Evolutionary conservation across 2,888 invertebrate genomes (phyloP).

Genomic region (Lagria hirta): DNA sequence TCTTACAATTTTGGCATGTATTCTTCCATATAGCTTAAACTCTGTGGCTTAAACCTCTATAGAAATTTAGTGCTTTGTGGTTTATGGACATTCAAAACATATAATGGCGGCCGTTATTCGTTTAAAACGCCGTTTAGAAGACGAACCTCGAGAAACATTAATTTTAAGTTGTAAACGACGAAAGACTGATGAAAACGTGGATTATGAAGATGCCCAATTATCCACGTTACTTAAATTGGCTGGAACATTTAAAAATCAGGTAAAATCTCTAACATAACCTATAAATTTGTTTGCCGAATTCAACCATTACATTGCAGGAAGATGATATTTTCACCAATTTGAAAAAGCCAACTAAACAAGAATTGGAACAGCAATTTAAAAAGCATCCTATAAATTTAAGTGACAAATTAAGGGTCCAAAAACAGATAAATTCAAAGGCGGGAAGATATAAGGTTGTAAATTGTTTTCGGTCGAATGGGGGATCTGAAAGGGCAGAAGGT

Average conservation of each 20-base stretch:
- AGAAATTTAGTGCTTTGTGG: too few relatives aligned
- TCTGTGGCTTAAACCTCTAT: too few relatives aligned
- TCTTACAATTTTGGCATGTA: too few relatives aligned
- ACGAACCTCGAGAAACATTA: constrained; percentile 70
- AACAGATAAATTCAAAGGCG: constrained; percentile 54
- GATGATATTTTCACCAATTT: constrained; percentile 54
- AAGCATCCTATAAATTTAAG: constrained; percentile 54
- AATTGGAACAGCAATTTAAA: constrained; percentile 56
- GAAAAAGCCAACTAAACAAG: constrained; percentile 55
- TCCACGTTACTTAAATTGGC: constrained; percentile 71
- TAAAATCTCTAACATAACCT: constrained; percentile 44
- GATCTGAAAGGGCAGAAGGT: constrained; percentile 37
- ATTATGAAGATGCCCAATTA: constrained; percentile 50
- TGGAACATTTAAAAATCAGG: constrained; percentile 70
- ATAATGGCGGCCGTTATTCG: constrained; percentile 66
- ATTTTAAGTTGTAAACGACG: constrained; percentile 70
- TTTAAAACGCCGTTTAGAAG: constrained; percentile 71
- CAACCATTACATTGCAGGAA: constrained; percentile 47
- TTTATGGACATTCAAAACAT: too few relatives aligned
- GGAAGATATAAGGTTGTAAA: constrained; percentile 64
- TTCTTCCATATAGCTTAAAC: too few relatives aligned
- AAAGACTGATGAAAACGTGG: constrained; percentile 57
- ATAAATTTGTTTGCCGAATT: constrained; percentile 4
- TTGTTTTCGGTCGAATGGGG: constrained; percentile 56
- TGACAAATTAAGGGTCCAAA: constrained; percentile 54